A percentile compares a stretch with the other conserved stretches of the same genome.
Evolutionary conservation across 92 coral and sea anemone genomes (phyloP).

Genomic region (Plumapathes pennacea): DNA sequence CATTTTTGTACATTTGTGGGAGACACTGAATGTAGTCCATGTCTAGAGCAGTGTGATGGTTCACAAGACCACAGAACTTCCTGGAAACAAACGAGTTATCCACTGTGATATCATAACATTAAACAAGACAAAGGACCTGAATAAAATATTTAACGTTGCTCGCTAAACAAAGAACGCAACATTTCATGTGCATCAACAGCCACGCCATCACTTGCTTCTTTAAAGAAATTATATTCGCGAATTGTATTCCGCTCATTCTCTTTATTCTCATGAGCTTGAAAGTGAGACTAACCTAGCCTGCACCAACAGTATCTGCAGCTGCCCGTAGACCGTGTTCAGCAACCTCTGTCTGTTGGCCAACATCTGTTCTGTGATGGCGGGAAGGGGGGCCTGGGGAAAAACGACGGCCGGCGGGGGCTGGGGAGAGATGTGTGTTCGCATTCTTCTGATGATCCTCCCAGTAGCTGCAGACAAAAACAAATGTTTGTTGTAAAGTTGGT

Average conservation of each 20-base stretch:
- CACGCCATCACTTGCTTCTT: not conserved
- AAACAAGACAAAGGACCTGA: too few relatives aligned
- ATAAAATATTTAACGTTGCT: too few relatives aligned
- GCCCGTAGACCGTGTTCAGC: constrained; percentile 56
- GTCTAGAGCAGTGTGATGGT: constrained; percentile 78
- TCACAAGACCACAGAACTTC: constrained; percentile 62
- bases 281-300: constrained; percentile 75
- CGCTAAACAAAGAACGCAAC: too few relatives aligned
- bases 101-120: too few relatives aligned
- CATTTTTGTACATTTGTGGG: constrained; percentile 68
- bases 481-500: too few relatives aligned
- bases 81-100: constrained; percentile 23
- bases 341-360: constrained; percentile 81
- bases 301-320: constrained; percentile 67
- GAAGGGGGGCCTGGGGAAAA: constrained; percentile 64
- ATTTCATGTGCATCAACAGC: not conserved
- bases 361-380: constrained; percentile 72
- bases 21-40: constrained; percentile 75
- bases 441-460: constrained; percentile 69
- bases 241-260: not conserved
- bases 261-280: too few relatives aligned
- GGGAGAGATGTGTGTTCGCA: constrained; percentile 66
- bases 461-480: constrained; percentile 43
- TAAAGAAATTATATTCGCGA: not conserved
- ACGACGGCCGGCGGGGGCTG: constrained; percentile 83